These are phyloP conservation scores for Uromys caudimaculatus DNA, from an alignment of 2,797 vertebrate species.

Conservation along the genomic window DNA sequence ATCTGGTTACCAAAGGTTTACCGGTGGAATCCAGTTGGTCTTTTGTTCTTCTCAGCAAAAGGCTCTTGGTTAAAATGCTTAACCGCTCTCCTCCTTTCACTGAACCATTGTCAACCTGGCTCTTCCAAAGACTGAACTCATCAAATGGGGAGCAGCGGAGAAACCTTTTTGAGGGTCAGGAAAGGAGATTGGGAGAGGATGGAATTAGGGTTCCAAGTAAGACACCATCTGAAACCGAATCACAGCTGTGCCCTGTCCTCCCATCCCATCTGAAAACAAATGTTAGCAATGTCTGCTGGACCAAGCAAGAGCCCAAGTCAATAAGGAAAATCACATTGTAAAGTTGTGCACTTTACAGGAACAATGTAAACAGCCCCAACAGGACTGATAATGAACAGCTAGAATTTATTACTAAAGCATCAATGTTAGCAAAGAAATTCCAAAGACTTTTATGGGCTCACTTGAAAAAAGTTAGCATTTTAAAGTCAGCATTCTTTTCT, in stretches of 20 bases:
- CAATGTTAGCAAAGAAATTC: slow-evolving; percentile 38
- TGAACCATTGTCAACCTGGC: slow-evolving; percentile 97
- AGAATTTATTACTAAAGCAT: slow-evolving; percentile 52
- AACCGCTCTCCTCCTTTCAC: slow-evolving; percentile 94
- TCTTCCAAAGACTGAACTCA: slow-evolving; percentile 96
- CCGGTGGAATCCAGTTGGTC: slow-evolving; percentile 92
- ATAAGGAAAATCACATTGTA: slow-evolving; percentile 48
- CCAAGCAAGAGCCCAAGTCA: slow-evolving; percentile 25
- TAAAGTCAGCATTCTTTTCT: slow-evolving; percentile 51
- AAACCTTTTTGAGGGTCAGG: slow-evolving; percentile 88
- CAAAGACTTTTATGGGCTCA: neutral
- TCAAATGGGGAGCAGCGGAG: slow-evolving; percentile 96
- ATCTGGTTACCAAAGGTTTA: slow-evolving; percentile 92
- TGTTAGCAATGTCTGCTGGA: slow-evolving; percentile 44
- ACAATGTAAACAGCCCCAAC: neutral
- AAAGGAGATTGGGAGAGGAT: neutral
- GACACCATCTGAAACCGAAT: slow-evolving; percentile 25
- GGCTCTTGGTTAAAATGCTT: slow-evolving; percentile 93
- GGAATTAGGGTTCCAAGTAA: neutral
- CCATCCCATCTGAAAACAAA: slow-evolving; percentile 18
- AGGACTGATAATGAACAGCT: slow-evolving; percentile 12
- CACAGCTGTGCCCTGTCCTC: neutral
- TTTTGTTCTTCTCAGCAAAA: slow-evolving; percentile 95
- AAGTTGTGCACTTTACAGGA: slow-evolving; percentile 33
- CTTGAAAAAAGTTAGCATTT: neutral